These are phyloP conservation scores for Petrosia ficiformis DNA, from an alignment of 37 sponge, comb jelly and placozoan genomes.

Conservation along the genomic window DNA sequence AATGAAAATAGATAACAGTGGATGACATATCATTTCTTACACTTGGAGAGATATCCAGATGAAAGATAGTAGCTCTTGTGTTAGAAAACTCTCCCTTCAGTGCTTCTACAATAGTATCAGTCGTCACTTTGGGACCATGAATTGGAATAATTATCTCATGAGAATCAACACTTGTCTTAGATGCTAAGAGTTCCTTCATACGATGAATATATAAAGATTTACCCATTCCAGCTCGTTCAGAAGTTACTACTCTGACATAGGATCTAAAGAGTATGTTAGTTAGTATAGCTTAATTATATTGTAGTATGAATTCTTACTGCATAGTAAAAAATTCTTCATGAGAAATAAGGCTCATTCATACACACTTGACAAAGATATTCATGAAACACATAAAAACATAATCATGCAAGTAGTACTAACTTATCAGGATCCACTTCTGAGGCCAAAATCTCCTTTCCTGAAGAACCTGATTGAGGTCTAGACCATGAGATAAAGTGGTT, in stretches of 20 bases:
- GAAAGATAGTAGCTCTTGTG: slow-evolving; percentile 13
- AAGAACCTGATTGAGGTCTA: background rate
- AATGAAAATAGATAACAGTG: background rate
- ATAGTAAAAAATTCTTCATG: too few relatives aligned
- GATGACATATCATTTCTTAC: slow-evolving; percentile 10
- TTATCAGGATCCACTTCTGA: slow-evolving; percentile 36
- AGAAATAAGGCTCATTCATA: too few relatives aligned
- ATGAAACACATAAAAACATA: background rate
- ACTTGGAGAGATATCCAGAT: slow-evolving; percentile 55
- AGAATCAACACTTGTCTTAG: background rate
- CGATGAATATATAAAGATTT: slow-evolving; percentile 59
- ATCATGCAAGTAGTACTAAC: background rate
- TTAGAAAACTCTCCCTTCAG: slow-evolving; percentile 10
- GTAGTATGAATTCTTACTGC: too few relatives aligned
- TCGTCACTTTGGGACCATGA: slow-evolving; percentile 53
- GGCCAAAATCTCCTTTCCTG: background rate
- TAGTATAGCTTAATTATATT: too few relatives aligned
- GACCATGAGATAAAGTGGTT: slow-evolving; percentile 5
- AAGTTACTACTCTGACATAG: slow-evolving; percentile 57
- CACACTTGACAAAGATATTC: background rate
- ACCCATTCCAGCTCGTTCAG: slow-evolving; percentile 68
- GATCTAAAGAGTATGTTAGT: slow-evolving; percentile 23
- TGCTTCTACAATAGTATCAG: slow-evolving; percentile 34
- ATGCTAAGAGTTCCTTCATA: slow-evolving; percentile 26
- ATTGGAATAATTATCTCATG: slow-evolving; percentile 31